Evolutionary conservation across 1,140 invertebrate species (phyloP).

Genomic region (Drosophila nannoptera): DNA sequence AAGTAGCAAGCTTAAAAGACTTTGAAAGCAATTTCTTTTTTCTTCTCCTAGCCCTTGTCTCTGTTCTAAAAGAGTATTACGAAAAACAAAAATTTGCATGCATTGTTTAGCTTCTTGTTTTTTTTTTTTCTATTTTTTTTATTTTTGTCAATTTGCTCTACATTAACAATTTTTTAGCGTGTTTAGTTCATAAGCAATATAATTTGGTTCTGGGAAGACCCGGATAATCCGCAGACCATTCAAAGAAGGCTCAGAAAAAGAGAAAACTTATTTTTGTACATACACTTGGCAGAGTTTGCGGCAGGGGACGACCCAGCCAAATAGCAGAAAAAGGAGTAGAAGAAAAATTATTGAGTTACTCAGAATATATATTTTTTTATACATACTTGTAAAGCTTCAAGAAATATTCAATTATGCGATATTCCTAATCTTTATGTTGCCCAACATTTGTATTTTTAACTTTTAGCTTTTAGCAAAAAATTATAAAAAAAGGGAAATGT

Average conservation of each 20-base stretch:
- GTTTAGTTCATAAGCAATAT: constrained; percentile 64
- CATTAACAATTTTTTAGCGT: constrained; percentile 46
- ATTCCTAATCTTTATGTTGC: constrained; percentile 55
- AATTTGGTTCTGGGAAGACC: constrained; percentile 24
- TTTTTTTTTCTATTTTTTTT: constrained; percentile 19
- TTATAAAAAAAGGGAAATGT: too few species aligned
- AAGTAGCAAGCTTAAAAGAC: constrained; percentile 40
- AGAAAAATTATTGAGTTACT: constrained; percentile 50
- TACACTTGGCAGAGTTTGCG: constrained; percentile 37
- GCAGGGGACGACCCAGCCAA: constrained; percentile 19
- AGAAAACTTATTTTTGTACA: constrained; percentile 44
- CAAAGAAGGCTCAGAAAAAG: constrained; percentile 3
- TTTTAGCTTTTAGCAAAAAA: constrained; percentile 43
- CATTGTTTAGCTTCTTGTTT: neutral
- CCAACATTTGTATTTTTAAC: constrained; percentile 60
- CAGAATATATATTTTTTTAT: constrained; percentile 57
- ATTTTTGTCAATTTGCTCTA: neutral
- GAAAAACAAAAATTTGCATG: constrained; percentile 45
- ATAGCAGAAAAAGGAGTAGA: neutral
- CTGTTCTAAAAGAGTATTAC: constrained; percentile 68
- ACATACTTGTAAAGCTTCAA: constrained; percentile 16
- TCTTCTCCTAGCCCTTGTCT: constrained; percentile 18
- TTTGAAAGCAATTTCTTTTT: constrained; percentile 13
- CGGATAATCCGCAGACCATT: constrained; percentile 16
- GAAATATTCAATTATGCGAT: constrained; percentile 40